A percentile compares a stretch with the other conserved stretches of the same genome.
Conservation (phyloP, 2,113 vertebrate genomes). For the Tetrax tetrax region DNA sequence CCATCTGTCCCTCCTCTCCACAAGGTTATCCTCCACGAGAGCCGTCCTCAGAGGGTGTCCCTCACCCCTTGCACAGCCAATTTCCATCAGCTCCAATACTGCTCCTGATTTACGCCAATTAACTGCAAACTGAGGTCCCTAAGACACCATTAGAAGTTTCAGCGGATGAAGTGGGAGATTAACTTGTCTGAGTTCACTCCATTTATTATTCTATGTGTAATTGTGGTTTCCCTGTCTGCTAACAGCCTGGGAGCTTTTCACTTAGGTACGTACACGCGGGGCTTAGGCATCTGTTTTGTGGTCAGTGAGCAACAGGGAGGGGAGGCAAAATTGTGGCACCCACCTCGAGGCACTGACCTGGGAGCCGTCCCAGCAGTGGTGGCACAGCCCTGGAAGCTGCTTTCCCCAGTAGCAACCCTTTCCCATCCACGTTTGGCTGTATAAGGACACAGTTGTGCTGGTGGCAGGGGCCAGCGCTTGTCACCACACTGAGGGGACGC, state of each 20-base stretch:
- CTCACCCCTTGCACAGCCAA: background rate
- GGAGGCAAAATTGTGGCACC: background rate
- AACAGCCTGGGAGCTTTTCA: background rate
- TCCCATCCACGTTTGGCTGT: background rate
- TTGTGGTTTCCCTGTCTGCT: constrained; percentile 24
- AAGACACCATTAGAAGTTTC: constrained; percentile 37
- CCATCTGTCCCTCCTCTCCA: background rate
- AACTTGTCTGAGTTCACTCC: constrained; percentile 50
- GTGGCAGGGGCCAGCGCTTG: background rate
- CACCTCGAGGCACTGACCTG: background rate
- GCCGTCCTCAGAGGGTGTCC: background rate
- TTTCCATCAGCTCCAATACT: background rate
- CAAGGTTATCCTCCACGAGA: background rate
- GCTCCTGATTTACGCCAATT: constrained; percentile 43
- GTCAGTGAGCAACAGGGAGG: background rate
- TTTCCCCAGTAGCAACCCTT: background rate
- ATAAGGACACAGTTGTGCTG: rapidly evolving
- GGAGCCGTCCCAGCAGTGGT: background rate
- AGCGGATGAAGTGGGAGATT: constrained; percentile 40
- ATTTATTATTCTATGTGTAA: constrained; percentile 39
- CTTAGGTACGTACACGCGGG: rapidly evolving
- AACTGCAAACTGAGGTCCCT: constrained; percentile 20
- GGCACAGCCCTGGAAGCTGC: background rate
- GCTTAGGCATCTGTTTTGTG: background rate
- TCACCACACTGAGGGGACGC: background rate